Base-by-base conservation (phyloP, 1,140 invertebrate genomes). In the Asbolus verrucosus region DNA sequence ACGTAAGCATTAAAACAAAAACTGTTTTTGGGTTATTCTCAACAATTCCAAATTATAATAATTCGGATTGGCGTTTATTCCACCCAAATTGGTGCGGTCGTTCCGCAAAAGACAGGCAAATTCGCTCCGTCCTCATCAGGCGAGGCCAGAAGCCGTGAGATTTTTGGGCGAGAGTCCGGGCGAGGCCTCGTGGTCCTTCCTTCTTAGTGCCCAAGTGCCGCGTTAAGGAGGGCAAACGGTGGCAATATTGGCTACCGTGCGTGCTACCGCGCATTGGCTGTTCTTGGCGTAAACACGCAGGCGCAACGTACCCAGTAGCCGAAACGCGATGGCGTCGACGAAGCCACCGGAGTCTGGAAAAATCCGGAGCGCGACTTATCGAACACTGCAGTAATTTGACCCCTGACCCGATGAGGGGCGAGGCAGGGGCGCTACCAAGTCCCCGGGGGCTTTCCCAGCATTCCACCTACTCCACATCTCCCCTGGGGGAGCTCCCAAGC, bases 401-500 rank as follows among this genome's bases (percentile, higher is more conserved):
- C 71, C 39, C 8, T 38, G 67, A 59, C 61, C 66, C 21, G 46
- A 8, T n/a, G 62, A 66, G 60, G 59, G 69, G 70, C 70, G 60
- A 65, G 59, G 59, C 66, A 59, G 60, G 50, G 62, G 54, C 71
- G 71, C 71, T 73, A 73, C 71, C 66, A 67, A 41, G 61, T 67
- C 71, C 71, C 71, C 67, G 62, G 67, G 67, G 67, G 68, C 71
- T 73, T 73, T 68, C 71, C 71, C 68, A 65, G 67, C 71, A 67
- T 72, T 72, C 71, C 71, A 73, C 67, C 71, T 69, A 69, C 67
- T 66, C 61, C 21, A 21, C 36, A 59, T 62, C 54, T 72, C 24
- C 67, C 71, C 71, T 60, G 67, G 39, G 71, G 71, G 71, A 61
- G 66, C 71, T 73, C 71, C 67, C 71, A 73, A 71, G 69, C 68